Percentiles rank a stretch among this genome's conserved stretches.
phyloP scores from a whole-genome alignment of 1,140 invertebrate genomes.

The Drosophila kanapiae region DNA sequence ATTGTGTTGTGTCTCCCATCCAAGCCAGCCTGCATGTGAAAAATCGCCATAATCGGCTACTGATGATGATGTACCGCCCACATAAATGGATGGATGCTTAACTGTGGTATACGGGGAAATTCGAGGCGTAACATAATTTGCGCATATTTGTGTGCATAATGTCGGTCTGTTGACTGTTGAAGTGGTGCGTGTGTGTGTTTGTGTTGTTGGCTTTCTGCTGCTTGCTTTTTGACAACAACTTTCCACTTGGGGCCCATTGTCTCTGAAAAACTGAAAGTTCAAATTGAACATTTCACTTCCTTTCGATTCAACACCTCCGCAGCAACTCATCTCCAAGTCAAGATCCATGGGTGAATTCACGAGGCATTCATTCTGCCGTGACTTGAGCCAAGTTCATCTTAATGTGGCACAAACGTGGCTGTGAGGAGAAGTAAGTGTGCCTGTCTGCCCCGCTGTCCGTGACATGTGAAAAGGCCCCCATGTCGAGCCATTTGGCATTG shows the following conservation, averaged over 20 bases:
- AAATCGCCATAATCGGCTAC: constrained; percentile 37
- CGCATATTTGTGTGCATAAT: constrained; percentile 42
- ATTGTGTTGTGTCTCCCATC: constrained; percentile 8
- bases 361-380: constrained; percentile 65
- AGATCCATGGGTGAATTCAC: constrained; percentile 55
- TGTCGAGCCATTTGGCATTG: constrained; percentile 49
- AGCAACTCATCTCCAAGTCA: constrained; percentile 33
- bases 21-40: constrained; percentile 56
- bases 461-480: constrained; percentile 50
- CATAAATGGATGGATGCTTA: constrained; percentile 8
- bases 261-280: constrained; percentile 70
- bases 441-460: constrained; percentile 24
- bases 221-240: constrained; percentile 58
- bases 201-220: background rate
- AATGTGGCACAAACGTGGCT: constrained; percentile 39
- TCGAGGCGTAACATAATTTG: constrained; percentile 49
- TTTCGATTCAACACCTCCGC: constrained; percentile 60
- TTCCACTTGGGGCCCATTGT: constrained; percentile 75
- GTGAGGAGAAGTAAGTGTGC: constrained; percentile 20
- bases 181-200: constrained; percentile 28
- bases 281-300: constrained; percentile 76
- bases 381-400: constrained; percentile 46
- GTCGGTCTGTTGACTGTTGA: constrained; percentile 29
- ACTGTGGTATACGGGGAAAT: constrained; percentile 28
- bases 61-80: constrained; percentile 37